Conservation (phyloP, 2,797 vertebrate species). For the Tinamus major region DNA sequence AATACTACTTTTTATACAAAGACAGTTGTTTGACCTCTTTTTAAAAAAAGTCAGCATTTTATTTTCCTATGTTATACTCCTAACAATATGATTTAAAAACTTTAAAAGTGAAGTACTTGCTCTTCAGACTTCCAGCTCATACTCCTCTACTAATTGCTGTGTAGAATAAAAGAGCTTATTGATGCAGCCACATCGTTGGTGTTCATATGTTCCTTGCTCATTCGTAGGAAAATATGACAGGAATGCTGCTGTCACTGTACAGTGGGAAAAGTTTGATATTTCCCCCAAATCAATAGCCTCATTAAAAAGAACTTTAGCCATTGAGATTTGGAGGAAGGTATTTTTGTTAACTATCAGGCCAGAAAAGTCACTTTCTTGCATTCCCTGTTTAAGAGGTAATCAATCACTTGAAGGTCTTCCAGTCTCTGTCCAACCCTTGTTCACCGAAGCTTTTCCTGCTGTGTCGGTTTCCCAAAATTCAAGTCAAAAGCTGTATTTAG, state of each 20-base stretch:
- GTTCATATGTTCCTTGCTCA: slow-evolving; percentile 36
- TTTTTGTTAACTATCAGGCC: background rate
- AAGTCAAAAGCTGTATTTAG: slow-evolving; percentile 16
- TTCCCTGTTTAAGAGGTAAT: slow-evolving; percentile 33
- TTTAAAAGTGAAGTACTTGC: background rate
- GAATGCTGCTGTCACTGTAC: slow-evolving; percentile 51
- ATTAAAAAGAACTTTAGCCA: slow-evolving; percentile 22
- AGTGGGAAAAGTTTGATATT: slow-evolving; percentile 50
- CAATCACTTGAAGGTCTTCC: background rate
- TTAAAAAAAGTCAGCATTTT: slow-evolving; percentile 2
- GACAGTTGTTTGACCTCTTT: background rate
- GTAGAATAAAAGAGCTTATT: slow-evolving; percentile 29
- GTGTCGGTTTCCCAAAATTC: background rate
- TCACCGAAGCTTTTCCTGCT: slow-evolving; percentile 8
- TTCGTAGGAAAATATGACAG: slow-evolving; percentile 58
- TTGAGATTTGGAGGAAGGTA: background rate
- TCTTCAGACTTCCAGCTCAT: background rate
- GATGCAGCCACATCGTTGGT: slow-evolving; percentile 44
- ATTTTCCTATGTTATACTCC: background rate
- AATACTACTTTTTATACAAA: background rate
- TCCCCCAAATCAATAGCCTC: background rate
- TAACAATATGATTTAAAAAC: slow-evolving; percentile 26
- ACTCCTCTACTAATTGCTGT: slow-evolving; percentile 6
- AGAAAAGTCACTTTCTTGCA: slow-evolving; percentile 9
- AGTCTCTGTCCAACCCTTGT: background rate